phyloP scores from a whole-genome alignment of 2,113 vertebrate genomes.

The Chaetura pelagica region DNA sequence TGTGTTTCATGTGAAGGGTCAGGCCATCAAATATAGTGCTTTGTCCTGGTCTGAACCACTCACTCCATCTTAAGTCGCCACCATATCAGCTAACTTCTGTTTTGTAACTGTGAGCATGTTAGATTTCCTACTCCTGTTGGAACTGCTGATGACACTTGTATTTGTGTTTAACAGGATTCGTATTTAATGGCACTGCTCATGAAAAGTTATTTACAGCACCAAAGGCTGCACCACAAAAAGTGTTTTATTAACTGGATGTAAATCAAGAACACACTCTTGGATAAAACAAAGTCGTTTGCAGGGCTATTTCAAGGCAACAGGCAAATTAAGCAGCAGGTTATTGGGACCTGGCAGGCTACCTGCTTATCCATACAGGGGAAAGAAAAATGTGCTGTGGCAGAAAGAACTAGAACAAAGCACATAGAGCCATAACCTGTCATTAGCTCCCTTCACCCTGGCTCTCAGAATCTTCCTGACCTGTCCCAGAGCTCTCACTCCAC shows the following conservation, averaged over 20 bases:
- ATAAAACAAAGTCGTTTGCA: background rate
- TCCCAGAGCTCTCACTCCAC: background rate
- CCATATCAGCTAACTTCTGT: background rate
- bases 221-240: background rate
- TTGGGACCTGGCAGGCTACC: background rate
- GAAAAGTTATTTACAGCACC: background rate
- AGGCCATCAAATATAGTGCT: background rate
- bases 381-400: background rate
- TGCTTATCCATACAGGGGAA: background rate
- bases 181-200: background rate
- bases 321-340: background rate
- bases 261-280: background rate
- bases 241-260: background rate
- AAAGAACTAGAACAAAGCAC: background rate
- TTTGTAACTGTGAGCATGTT: background rate
- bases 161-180: background rate
- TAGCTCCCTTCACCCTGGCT: background rate
- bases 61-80: background rate
- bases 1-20: background rate
- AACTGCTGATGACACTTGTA: background rate
- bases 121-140: background rate
- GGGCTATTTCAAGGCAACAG: background rate
- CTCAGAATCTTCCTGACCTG: background rate
- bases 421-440: background rate
- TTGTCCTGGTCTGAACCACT: background rate